These are phyloP conservation scores for Chiloscyllium punctatum DNA, from an alignment of 2,797 vertebrate species.

Conservation along the genomic window DNA sequence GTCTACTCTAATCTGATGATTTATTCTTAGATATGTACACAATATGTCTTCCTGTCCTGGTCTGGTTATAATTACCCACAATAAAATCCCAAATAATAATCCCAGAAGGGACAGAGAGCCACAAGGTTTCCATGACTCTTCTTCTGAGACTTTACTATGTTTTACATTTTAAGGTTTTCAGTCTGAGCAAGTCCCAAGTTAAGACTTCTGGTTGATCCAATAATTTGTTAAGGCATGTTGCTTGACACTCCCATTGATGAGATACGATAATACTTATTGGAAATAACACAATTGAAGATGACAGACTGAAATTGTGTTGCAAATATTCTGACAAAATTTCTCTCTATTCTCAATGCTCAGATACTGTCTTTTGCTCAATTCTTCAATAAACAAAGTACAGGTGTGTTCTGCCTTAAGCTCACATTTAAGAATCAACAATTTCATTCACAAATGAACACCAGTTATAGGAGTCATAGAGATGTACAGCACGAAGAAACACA, in stretches of 20 bases:
- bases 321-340: constrained; percentile 1
- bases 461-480: no score
- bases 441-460: not conserved
- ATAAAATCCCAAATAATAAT: not conserved
- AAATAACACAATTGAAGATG: not conserved
- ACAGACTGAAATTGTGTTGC: not conserved
- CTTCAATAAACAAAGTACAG: not conserved
- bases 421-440: not conserved
- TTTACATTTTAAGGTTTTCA: not conserved
- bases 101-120: no score
- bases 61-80: no score
- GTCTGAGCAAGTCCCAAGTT: not conserved
- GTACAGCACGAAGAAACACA: no score
- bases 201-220: not conserved
- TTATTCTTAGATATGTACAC: no score
- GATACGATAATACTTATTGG: not conserved
- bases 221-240: not conserved
- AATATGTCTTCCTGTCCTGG: no score
- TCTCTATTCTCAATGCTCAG: not conserved
- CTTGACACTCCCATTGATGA: not conserved
- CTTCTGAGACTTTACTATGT: not conserved
- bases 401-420: constrained; percentile 6
- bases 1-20: no score
- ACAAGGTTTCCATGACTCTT: not conserved
- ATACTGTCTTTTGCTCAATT: not conserved